phyloP scores from a whole-genome alignment of 1,140 invertebrate genomes.

The Zophobas atratus region DNA sequence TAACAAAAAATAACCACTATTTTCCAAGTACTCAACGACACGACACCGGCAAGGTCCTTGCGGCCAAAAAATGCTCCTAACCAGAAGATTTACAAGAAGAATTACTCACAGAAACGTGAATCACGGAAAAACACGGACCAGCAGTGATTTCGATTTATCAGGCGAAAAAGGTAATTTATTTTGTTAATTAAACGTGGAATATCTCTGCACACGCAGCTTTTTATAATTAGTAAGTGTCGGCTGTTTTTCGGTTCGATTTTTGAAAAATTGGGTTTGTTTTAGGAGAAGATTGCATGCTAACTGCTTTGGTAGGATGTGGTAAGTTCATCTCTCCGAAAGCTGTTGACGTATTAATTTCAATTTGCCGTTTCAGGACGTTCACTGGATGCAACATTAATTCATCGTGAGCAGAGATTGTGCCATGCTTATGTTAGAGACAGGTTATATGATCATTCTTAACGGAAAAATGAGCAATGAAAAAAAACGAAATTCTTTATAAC shows the following conservation, averaged over 20 bases:
- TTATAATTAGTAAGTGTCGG: slow-evolving; percentile 11
- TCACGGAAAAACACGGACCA: not conserved
- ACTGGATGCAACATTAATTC: too few relatives aligned
- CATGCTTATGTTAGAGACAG: too few relatives aligned
- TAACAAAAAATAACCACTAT: slow-evolving; percentile 19
- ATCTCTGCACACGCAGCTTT: slow-evolving; percentile 8
- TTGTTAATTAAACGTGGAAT: slow-evolving; percentile 20
- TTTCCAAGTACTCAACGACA: slow-evolving; percentile 1
- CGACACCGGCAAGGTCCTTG: not conserved
- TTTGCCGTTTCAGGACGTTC: too few relatives aligned
- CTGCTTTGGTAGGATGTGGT: too few relatives aligned
- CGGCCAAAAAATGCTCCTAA: not conserved
- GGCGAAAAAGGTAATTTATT: slow-evolving; percentile 24
- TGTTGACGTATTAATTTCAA: too few relatives aligned
- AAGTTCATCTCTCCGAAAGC: too few relatives aligned
- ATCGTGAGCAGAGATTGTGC: too few relatives aligned
- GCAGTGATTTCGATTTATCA: slow-evolving; percentile 19
- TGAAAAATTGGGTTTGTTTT: not conserved
- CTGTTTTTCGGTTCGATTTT: not conserved
- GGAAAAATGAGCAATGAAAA: too few relatives aligned
- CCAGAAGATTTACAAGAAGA: not conserved
- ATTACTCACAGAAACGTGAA: not conserved
- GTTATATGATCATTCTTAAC: too few relatives aligned
- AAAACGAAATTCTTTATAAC: too few relatives aligned
- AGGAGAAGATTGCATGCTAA: too few relatives aligned